phyloP scores from a whole-genome alignment of 1,140 invertebrate genomes.

The Stegodyphus mimosarum region DNA sequence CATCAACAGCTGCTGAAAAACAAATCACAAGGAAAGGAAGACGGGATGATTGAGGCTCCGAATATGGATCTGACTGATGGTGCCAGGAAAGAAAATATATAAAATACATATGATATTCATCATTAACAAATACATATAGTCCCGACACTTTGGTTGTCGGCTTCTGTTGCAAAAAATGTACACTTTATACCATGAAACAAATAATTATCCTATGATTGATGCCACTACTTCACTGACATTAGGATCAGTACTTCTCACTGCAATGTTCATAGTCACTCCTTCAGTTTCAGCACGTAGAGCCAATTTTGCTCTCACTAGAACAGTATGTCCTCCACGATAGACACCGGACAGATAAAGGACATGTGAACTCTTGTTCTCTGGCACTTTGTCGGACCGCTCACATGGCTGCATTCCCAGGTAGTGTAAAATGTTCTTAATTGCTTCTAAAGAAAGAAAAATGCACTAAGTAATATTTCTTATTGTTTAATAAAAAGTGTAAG shows the following conservation, averaged over 20 bases:
- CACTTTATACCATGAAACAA: too few species aligned
- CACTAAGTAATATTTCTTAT: too few species aligned
- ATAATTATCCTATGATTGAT: slow-evolving; percentile 81
- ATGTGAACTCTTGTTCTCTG: slow-evolving; percentile 85
- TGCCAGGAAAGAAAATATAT: too few species aligned
- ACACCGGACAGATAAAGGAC: slow-evolving; percentile 84
- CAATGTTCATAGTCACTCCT: slow-evolving; percentile 79
- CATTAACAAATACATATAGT: too few species aligned
- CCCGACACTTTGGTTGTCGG: too few species aligned
- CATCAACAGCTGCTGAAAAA: too few species aligned
- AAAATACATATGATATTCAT: too few species aligned
- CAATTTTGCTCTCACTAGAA: slow-evolving; percentile 86
- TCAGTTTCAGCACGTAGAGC: slow-evolving; percentile 76
- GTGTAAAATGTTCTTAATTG: slow-evolving; percentile 86
- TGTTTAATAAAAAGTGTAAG: too few species aligned
- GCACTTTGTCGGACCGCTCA: slow-evolving; percentile 86
- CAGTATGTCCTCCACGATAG: slow-evolving; percentile 88
- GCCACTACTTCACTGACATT: slow-evolving; percentile 84
- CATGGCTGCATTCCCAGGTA: slow-evolving; percentile 90
- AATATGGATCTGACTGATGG: too few species aligned
- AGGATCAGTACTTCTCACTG: slow-evolving; percentile 74
- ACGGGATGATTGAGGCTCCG: too few species aligned
- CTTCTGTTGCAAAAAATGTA: too few species aligned
- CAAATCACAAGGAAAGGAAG: too few species aligned
- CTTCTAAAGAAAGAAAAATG: slow-evolving; percentile 72